Evolutionary conservation across 2,888 invertebrate species (phyloP).

Genomic region (Plutella xylostella): DNA sequence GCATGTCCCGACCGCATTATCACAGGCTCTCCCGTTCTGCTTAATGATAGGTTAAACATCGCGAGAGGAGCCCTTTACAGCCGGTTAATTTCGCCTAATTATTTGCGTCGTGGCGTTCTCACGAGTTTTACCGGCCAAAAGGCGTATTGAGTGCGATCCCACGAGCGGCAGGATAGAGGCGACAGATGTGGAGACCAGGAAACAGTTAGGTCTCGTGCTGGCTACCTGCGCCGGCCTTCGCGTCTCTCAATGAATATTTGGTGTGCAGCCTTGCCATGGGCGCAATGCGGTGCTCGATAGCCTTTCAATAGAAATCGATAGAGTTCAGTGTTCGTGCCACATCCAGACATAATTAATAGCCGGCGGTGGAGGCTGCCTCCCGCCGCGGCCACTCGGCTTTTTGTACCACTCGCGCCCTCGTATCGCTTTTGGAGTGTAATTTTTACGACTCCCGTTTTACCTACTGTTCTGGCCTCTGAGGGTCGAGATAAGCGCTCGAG

Average conservation of each 20-base stretch:
- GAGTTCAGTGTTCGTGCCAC: conserved; percentile 27
- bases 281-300: conserved; percentile 44
- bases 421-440: conserved; percentile 52
- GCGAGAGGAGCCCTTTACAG: conserved; percentile 48
- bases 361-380: conserved; percentile 27
- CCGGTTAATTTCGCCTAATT: conserved; percentile 61
- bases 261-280: conserved; percentile 26
- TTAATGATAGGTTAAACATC: conserved; percentile 62
- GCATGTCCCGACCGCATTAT: conserved; percentile 62
- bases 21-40: conserved; percentile 31
- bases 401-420: conserved; percentile 39
- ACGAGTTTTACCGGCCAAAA: conserved; percentile 49
- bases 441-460: conserved; percentile 62
- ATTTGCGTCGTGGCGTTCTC: conserved; percentile 54
- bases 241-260: not conserved
- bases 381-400: conserved; percentile 23
- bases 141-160: conserved; percentile 29
- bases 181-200: conserved; percentile 47
- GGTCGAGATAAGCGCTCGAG: conserved; percentile 52
- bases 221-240: conserved; percentile 10
- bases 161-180: conserved; percentile 23
- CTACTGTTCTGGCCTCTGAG: conserved; percentile 35
- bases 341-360: conserved; percentile 58
- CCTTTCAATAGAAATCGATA: conserved; percentile 53
- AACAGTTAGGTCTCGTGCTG: conserved; percentile 21